Evolutionary conservation across 2,888 invertebrate genomes (phyloP).

Genomic region (Corbicula japonica): DNA sequence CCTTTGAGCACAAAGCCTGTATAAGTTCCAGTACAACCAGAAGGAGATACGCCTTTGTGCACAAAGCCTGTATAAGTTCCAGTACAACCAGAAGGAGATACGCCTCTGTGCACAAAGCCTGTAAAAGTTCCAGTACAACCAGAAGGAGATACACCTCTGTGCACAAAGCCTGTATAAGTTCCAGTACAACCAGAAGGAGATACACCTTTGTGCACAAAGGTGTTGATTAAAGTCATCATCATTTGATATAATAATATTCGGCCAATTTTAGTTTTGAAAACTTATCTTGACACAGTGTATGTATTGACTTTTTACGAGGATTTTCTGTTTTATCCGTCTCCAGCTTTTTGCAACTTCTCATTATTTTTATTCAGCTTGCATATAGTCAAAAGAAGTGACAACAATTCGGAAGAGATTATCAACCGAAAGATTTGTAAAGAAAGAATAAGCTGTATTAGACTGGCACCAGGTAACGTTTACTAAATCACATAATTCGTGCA

Average conservation of each 20-base stretch:
- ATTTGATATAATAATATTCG: not conserved
- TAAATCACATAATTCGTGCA: not conserved
- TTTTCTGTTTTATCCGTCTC: not conserved
- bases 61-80: too few relatives aligned
- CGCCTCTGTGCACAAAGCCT: too few relatives aligned
- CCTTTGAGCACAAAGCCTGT: too few relatives aligned
- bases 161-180: too few relatives aligned
- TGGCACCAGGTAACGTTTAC: conserved; percentile 74
- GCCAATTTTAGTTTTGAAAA: not conserved
- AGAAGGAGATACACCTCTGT: too few relatives aligned
- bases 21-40: too few relatives aligned
- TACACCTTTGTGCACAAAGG: too few relatives aligned
- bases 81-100: too few relatives aligned
- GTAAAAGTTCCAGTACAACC: too few relatives aligned
- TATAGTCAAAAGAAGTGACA: conserved; percentile 25
- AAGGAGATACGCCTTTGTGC: too few relatives aligned
- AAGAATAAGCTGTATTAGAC: conserved; percentile 70
- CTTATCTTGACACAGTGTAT: not conserved
- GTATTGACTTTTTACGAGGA: not conserved
- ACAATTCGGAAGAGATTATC: conserved; percentile 61
- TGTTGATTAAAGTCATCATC: too few relatives aligned
- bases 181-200: too few relatives aligned
- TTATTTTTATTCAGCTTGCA: conserved; percentile 31
- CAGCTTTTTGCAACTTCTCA: not conserved
- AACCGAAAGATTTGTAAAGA: conserved; percentile 74